Percentiles rank a stretch among this genome's conserved stretches.
Conservation (phyloP, 2,888 invertebrate species). For the Scelioninae gen. 2 region DNA sequence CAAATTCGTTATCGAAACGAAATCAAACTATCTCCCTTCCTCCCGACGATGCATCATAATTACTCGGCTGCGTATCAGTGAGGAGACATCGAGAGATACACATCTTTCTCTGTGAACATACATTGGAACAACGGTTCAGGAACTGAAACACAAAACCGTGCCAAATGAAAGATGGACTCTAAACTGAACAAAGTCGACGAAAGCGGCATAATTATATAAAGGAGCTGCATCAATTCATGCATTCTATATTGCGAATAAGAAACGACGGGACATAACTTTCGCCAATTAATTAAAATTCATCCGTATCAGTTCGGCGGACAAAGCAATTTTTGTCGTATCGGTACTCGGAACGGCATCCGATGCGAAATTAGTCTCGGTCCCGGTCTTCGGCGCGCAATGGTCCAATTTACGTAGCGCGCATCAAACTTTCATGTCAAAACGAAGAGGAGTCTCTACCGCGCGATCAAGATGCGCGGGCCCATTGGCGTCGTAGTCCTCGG, state of each 20-base stretch:
- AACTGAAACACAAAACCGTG: constrained; percentile 1
- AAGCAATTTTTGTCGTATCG: constrained; percentile 23
- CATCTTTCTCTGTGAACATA: too few species aligned
- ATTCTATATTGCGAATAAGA: constrained; percentile 1
- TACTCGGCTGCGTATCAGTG: too few species aligned
- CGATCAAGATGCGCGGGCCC: constrained; percentile 50
- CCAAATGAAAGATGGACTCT: constrained; percentile 28
- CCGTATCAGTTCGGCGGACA: constrained; percentile 35
- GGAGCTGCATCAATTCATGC: constrained; percentile 22
- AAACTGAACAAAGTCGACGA: constrained; percentile 30
- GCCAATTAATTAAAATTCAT: constrained; percentile 52
- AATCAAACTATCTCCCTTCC: constrained; percentile 3
- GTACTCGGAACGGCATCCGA: too few species aligned
- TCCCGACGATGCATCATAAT: too few species aligned
- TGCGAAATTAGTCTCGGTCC: constrained; percentile 12
- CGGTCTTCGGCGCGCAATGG: neutral
- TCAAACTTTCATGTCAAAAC: constrained; percentile 42
- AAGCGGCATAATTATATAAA: constrained; percentile 44
- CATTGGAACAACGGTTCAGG: neutral
- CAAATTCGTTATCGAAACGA: too few species aligned
- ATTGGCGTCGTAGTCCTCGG: constrained; percentile 47
- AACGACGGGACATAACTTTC: constrained; percentile 29
- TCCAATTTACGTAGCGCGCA: constrained; percentile 21
- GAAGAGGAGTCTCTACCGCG: constrained; percentile 32
- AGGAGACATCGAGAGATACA: too few species aligned